Base-by-base conservation (phyloP, 2,888 invertebrate genomes). In the Odontomyia ornata region DNA sequence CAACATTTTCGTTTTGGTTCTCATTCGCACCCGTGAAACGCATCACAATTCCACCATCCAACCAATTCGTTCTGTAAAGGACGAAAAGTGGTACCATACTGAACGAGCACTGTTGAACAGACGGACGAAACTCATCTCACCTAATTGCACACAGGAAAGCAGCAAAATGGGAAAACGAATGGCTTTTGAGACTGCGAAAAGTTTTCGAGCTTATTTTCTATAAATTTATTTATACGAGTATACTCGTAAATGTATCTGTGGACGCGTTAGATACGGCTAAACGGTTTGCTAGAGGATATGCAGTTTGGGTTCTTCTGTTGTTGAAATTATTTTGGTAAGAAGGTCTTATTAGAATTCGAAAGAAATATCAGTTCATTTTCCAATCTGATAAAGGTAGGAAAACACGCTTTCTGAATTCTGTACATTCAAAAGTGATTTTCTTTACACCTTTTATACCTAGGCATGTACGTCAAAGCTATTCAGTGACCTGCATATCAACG, bases 121-220 rank as follows among this genome's bases (percentile, higher is more conserved):
- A 72, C 71, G 69, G 76, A 78, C 76, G 78, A 76, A 76, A 78
- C 73, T 78, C 78, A 78, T 78, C 76, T 78, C 76, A 78, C 78
- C 76, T 78, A 78, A 78, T 78, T 78, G 78, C 78, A 76, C 78
- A 78, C 78, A 78, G 76, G 73, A 76, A 78, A 76, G 73, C 72
- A 71, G 71, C 78, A 76, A 78, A 78, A 78, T 76, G 67, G 73
- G 67, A 76, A 73, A 76, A 78, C 69, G 76, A 76, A 78, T 78
- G 76, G 73, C 76, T 78, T 78, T 72, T 28, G 65, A 76, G 57
- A 73, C 76, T 73, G 47, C n/a, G 28, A 76, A 67, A 78, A 78
- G 78, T 78, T 78, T 78, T 69, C 60, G 47, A 69, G 27, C 27
- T 71, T 56, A 52, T 78, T 64, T 76, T 76, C 75, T 77, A 62